Evolutionary conservation across 2,888 invertebrate genomes (phyloP), one percentile per base, ranked within the genome.

Genomic region (Hanleya hanleyi): DNA sequence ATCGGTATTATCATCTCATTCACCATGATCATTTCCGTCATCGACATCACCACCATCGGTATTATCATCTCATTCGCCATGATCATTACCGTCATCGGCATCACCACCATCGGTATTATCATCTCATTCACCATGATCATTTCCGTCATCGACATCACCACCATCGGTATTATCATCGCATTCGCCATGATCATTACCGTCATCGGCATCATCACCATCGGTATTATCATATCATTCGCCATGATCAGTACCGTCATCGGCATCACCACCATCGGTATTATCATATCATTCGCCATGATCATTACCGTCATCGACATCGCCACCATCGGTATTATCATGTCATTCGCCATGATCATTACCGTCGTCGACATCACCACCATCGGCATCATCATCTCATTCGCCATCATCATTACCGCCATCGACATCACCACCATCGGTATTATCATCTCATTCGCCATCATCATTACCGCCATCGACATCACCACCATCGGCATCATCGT

Each of bases 361-460:
- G 9, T 33, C 64, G 32, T 33, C 64, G 32, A 29, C 64, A 33
- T 35, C 64, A 33, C 35, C 64, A 64, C 22, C 64, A 64, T 64
- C 35, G 36, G 9, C 64, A 64, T 64, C 64, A 64, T 35, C 64
- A 64, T 35, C 64, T 33, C 7, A 57, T 57, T 35, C 35, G 32
- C 12, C 64, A 64, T 26, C 64, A 64, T 33, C 35, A 29, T 22
- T 33, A 64, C 35, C 64, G 32, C 32, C 33, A 64, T 64, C 64
- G 26, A 9, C 64, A 33, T 64, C 26, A 64, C 32, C 64, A 64
- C 32, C 64, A 29, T 9, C 35, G 32, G 9, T 26, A 64, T 9
- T 33, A 64, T 64, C 64, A 64, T 33, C 12, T n/a, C 35, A 18
- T 29, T 22, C 64, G 32, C 22, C 64, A 64, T 22, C 41, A 18